These are phyloP conservation scores for Typhlomys cinereus DNA, from an alignment of 2,113 vertebrate genomes.

Conservation along the genomic window DNA sequence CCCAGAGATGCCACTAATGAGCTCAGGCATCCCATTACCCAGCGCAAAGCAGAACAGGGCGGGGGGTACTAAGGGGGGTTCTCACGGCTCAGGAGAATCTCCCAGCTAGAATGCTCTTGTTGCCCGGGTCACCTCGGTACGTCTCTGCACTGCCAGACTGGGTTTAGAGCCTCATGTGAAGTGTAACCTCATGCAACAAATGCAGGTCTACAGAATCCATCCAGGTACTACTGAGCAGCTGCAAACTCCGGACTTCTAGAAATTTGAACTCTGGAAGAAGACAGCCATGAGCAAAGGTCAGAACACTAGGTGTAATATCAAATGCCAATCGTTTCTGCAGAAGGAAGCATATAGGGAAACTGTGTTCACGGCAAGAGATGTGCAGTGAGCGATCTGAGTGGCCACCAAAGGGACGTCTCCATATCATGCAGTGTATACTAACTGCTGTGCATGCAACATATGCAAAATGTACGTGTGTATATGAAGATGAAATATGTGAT, in stretches of 20 bases:
- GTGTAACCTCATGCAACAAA: too few relatives aligned
- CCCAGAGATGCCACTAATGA: too few relatives aligned
- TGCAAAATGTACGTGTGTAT: fast-evolving
- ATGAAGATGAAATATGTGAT: background rate
- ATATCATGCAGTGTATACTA: background rate
- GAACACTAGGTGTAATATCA: background rate
- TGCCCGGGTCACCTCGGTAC: fast-evolving
- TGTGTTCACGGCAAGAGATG: too few relatives aligned
- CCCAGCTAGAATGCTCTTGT: fast-evolving
- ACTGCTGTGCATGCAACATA: background rate
- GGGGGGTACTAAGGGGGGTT: fast-evolving
- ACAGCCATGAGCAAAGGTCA: background rate
- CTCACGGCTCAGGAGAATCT: too few relatives aligned
- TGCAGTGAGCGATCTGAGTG: background rate
- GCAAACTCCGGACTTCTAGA: background rate
- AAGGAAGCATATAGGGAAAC: background rate
- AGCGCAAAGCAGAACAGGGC: background rate
- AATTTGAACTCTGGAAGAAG: background rate
- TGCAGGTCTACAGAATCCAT: background rate
- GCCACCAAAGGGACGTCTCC: background rate
- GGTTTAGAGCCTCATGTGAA: background rate
- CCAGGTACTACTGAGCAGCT: fast-evolving
- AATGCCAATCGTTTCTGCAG: background rate
- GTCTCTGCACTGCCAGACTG: background rate
- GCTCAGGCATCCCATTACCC: background rate